Conservation (phyloP, 2,888 invertebrate species). For the Eupithecia tripunctaria region DNA sequence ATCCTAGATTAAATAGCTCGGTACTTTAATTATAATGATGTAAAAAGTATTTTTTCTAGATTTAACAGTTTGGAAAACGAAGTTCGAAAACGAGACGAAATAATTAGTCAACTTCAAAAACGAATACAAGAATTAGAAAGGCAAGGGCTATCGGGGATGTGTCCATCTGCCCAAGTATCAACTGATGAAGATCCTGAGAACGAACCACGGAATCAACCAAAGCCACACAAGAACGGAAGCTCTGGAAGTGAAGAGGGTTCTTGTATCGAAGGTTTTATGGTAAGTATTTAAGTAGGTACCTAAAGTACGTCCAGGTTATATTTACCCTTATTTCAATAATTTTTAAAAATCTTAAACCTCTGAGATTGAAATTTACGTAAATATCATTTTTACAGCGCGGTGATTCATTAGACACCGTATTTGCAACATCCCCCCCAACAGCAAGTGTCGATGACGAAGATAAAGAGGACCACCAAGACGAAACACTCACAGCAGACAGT, state of each 20-base stretch:
- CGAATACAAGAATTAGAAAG: constrained; percentile 88
- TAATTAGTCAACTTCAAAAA: constrained; percentile 90
- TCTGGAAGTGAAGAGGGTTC: constrained; percentile 80
- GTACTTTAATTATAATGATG: constrained; percentile 46
- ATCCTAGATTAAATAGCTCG: not conserved
- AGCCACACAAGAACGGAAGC: constrained; percentile 66
- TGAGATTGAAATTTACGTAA: not conserved
- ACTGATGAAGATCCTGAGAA: constrained; percentile 45
- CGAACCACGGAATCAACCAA: constrained; percentile 35
- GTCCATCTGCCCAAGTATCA: constrained; percentile 44
- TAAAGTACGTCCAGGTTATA: not conserved
- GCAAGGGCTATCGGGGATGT: constrained; percentile 59
- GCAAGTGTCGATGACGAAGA: constrained; percentile 68
- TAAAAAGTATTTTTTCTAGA: constrained; percentile 63
- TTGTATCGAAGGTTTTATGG: constrained; percentile 79
- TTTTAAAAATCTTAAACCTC: not conserved
- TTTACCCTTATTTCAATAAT: not conserved
- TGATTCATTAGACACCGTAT: constrained; percentile 88
- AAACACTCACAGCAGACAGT: constrained; percentile 30
- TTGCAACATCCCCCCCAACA: constrained; percentile 85
- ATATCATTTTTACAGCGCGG: constrained; percentile 80
- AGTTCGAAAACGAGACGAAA: constrained; percentile 91
- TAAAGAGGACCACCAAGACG: constrained; percentile 49
- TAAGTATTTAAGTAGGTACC: constrained; percentile 50
- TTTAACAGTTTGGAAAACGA: constrained; percentile 91